phyloP scores from a whole-genome alignment of 1,140 invertebrate species.

The Zaprionus africanus region DNA sequence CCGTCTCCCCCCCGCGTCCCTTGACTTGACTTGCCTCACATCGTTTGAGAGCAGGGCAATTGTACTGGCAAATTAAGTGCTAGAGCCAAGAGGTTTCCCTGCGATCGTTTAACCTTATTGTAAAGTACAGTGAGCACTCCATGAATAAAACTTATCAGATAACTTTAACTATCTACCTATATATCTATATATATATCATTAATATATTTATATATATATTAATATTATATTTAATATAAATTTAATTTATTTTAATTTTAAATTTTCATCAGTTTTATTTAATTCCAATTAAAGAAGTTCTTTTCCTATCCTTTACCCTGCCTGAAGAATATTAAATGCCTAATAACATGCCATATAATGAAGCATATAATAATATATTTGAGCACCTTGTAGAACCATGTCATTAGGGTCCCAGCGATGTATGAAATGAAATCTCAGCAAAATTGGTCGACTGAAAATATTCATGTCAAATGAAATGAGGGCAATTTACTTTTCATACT shows the following conservation, averaged over 20 bases:
- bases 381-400: neutral
- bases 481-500: conserved; percentile 63
- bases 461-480: conserved; percentile 53
- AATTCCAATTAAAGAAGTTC: no score
- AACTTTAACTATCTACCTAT: no score
- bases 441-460: conserved; percentile 43
- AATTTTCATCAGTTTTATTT: no score
- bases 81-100: conserved; percentile 36
- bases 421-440: conserved; percentile 29
- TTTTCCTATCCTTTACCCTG: neutral
- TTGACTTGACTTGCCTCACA: neutral
- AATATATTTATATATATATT: no score
- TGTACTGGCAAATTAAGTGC: conserved; percentile 30
- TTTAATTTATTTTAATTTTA: no score
- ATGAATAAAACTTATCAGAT: no score
- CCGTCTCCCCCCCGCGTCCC: neutral
- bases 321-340: neutral
- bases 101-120: conserved; percentile 1
- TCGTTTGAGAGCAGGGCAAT: neutral
- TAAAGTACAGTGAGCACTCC: neutral
- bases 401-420: neutral
- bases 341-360: neutral
- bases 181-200: no score
- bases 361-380: conserved; percentile 1
- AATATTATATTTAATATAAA: no score